Conservation (phyloP, 64 coral and sea anemone genomes). For the Platygyra sinensis region DNA sequence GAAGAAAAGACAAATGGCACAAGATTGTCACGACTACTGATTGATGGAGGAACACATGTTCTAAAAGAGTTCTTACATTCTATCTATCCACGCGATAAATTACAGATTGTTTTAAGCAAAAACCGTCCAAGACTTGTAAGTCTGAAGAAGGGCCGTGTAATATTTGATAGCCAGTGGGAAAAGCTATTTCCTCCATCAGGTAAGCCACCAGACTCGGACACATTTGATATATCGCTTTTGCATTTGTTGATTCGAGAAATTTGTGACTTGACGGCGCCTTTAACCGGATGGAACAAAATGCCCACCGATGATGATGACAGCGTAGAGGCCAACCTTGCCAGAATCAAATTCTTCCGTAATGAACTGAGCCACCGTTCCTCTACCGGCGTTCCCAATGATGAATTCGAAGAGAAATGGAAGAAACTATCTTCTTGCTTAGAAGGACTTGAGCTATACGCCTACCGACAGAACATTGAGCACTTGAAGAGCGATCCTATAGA, state of each 20-base stretch:
- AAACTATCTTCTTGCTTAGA: conserved; percentile 11
- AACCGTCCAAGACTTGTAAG: neutral
- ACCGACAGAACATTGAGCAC: conserved; percentile 18
- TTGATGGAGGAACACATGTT: conserved; percentile 49
- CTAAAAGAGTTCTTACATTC: conserved; percentile 27
- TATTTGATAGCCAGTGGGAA: conserved; percentile 18
- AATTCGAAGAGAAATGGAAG: no score
- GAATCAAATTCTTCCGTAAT: conserved; percentile 60
- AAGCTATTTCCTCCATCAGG: no score
- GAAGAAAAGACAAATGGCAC: conserved; percentile 62
- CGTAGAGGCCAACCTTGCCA: conserved; percentile 32
- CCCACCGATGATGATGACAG: conserved; percentile 53
- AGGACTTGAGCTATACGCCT: neutral
- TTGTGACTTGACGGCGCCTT: conserved; percentile 14
- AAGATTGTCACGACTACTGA: conserved; percentile 28
- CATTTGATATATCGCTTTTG: conserved; percentile 71
- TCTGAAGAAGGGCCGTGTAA: neutral
- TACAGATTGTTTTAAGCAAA: neutral
- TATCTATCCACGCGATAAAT: neutral
- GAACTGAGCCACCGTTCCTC: conserved; percentile 27
- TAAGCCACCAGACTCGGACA: neutral
- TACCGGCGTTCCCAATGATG: neutral
- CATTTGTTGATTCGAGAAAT: conserved; percentile 63
- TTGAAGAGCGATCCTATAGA: conserved; percentile 39
- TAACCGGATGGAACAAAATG: conserved; percentile 59